Percentiles rank a stretch among this genome's conserved stretches.
Conservation (phyloP, 1,140 invertebrate species). For the Ditylenchus dipsaci region DNA sequence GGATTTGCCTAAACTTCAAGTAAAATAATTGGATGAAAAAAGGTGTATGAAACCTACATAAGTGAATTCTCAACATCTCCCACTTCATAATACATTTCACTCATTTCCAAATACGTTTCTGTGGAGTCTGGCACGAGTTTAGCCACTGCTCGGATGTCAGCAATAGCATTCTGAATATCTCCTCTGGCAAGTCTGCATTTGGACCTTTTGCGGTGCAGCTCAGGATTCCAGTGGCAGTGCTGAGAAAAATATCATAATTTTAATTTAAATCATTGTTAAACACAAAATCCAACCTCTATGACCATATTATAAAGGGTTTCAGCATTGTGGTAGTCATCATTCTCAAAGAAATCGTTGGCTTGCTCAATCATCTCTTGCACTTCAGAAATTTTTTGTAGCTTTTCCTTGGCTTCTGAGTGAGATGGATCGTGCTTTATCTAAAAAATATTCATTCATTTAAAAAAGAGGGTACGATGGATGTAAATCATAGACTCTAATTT, state of each 20-base stretch:
- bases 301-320: constrained; percentile 69
- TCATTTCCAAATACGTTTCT: constrained; percentile 76
- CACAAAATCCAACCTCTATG: constrained; percentile 66
- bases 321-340: constrained; percentile 69
- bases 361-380: constrained; percentile 68
- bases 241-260: constrained; percentile 1
- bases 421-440: constrained; percentile 71
- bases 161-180: constrained; percentile 79
- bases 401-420: constrained; percentile 71
- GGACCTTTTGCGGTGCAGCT: constrained; percentile 76
- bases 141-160: constrained; percentile 81
- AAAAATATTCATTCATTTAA: constrained; percentile 40
- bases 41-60: constrained; percentile 11
- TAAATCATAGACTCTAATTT: background rate
- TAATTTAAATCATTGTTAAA: too few species aligned
- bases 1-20: constrained; percentile 70
- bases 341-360: constrained; percentile 68
- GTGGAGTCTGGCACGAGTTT: constrained; percentile 86
- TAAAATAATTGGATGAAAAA: background rate
- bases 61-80: constrained; percentile 62
- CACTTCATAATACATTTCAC: constrained; percentile 77
- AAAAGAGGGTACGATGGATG: too few species aligned
- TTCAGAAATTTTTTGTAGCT: constrained; percentile 67
- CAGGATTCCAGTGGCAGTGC: constrained; percentile 77
- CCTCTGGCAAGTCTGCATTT: constrained; percentile 75